These are phyloP conservation scores for Tretioscincus oriximinensis DNA, from an alignment of 2,113 vertebrate species.

Conservation along the genomic window DNA sequence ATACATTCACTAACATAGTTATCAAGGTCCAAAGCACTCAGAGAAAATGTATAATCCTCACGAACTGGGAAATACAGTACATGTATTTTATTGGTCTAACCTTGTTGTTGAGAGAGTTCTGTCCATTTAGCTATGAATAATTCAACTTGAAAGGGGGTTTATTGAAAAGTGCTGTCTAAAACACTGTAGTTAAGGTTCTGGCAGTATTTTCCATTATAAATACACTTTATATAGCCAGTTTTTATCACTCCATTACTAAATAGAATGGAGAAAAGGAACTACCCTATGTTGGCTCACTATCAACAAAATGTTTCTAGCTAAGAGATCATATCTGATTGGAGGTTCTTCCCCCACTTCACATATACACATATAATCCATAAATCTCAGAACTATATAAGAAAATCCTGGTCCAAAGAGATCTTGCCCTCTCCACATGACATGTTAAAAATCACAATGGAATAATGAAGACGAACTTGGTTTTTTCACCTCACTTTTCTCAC, in stretches of 20 bases:
- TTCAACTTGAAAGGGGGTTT: conserved; percentile 12
- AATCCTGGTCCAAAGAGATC: no score
- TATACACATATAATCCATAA: no score
- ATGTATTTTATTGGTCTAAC: neutral
- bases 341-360: no score
- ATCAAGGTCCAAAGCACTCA: neutral
- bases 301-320: neutral
- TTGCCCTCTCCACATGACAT: no score
- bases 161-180: neutral
- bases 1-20: neutral
- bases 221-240: neutral
- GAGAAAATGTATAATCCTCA: neutral
- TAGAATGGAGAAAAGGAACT: neutral
- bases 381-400: no score
- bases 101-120: conserved; percentile 8
- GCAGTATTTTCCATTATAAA: neutral
- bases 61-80: neutral
- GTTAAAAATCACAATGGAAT: no score
- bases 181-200: neutral
- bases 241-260: conserved; percentile 6
- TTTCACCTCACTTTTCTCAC: no score
- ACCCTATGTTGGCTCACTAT: neutral
- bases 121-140: neutral
- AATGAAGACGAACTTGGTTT: no score
- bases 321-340: no score